Evolutionary conservation across 1,140 invertebrate genomes (phyloP).

Genomic region (Sitophilus oryzae): DNA sequence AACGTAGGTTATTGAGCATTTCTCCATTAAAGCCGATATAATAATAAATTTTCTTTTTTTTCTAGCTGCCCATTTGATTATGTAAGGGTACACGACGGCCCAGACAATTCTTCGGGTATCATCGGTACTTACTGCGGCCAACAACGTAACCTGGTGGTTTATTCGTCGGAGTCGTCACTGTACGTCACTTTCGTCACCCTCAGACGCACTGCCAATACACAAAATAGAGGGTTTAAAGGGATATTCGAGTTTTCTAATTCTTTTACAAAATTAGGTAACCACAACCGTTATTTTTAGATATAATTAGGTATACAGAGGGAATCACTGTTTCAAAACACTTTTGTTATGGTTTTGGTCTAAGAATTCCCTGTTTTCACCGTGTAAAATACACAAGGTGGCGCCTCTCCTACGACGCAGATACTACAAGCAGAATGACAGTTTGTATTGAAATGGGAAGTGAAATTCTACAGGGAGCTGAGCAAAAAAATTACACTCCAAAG

Average conservation of each 20-base stretch:
- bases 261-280: constrained; percentile 89
- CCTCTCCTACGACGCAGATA: too few species aligned
- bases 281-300: not conserved
- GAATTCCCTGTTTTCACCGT: too few species aligned
- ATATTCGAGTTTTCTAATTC: constrained; percentile 95
- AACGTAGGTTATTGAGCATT: too few species aligned
- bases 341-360: too few species aligned
- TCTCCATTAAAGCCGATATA: too few species aligned
- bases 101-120: constrained; percentile 73
- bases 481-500: too few species aligned
- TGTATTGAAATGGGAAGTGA: too few species aligned
- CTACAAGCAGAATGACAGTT: too few species aligned
- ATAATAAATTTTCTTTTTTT: constrained; percentile 2
- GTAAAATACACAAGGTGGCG: too few species aligned
- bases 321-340: too few species aligned
- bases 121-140: constrained; percentile 98
- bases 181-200: constrained; percentile 87
- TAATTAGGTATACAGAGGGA: too few species aligned
- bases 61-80: constrained; percentile 96
- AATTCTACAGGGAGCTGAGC: too few species aligned
- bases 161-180: constrained; percentile 84
- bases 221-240: constrained; percentile 92
- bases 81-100: constrained; percentile 93
- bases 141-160: constrained; percentile 89
- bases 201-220: constrained; percentile 80